A percentile compares a stretch with the other conserved stretches of the same genome.
phyloP scores from a whole-genome alignment of 2,888 invertebrate species.

The Idaea biselata region DNA sequence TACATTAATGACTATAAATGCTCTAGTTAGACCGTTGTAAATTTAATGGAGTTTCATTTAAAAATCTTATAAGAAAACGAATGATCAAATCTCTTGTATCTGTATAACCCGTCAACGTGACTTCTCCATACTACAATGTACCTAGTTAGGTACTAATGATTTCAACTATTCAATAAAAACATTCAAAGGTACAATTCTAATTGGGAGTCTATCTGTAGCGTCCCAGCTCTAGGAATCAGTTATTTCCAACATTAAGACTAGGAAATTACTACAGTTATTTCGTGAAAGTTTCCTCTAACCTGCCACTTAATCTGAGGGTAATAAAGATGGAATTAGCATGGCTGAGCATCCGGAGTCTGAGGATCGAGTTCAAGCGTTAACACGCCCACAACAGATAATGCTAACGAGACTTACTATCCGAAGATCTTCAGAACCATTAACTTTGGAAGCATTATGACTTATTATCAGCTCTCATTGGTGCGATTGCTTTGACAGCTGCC shows the following conservation, averaged over 20 bases:
- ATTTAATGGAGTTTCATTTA: neutral
- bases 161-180: constrained; percentile 10
- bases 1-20: no score
- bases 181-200: constrained; percentile 20
- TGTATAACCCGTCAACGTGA: neutral
- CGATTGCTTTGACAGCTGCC: constrained; percentile 31
- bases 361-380: constrained; percentile 24
- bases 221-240: constrained; percentile 25
- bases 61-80: neutral
- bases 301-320: constrained; percentile 11
- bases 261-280: constrained; percentile 24
- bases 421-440: constrained; percentile 42
- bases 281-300: constrained; percentile 6
- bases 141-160: constrained; percentile 13
- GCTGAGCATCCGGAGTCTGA: constrained; percentile 11
- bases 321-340: constrained; percentile 16
- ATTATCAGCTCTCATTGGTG: constrained; percentile 34
- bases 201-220: constrained; percentile 28
- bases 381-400: constrained; percentile 51
- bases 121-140: neutral
- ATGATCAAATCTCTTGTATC: neutral
- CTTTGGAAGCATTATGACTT: constrained; percentile 40
- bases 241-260: constrained; percentile 27
- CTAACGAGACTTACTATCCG: constrained; percentile 59
- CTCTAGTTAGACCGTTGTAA: no score